phyloP scores from a whole-genome alignment of 2,888 invertebrate genomes.

The Callyntrura guangdongensis region DNA sequence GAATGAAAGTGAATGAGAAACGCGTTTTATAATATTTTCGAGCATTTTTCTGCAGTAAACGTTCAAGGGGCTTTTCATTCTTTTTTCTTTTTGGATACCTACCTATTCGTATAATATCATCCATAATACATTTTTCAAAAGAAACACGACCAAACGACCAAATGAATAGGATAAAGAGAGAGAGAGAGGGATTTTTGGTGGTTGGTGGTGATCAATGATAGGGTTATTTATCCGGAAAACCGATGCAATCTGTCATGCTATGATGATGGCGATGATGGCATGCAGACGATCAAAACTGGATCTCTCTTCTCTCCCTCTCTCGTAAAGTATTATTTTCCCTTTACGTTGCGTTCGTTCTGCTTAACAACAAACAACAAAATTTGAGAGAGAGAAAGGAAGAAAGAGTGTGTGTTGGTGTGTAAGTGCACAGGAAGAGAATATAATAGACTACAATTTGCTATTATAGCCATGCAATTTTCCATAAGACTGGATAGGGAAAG shows the following conservation, averaged over 20 bases:
- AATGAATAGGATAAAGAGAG: conserved; percentile 61
- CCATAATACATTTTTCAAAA: conserved; percentile 4
- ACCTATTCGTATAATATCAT: too few species aligned
- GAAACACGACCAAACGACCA: conserved; percentile 32
- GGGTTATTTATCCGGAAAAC: conserved; percentile 74
- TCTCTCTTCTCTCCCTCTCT: not conserved
- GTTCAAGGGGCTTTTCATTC: conserved; percentile 28
- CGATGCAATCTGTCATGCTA: conserved; percentile 80
- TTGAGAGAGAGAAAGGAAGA: not conserved
- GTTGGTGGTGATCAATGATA: conserved; percentile 69
- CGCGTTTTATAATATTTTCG: not conserved
- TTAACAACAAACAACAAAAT: conserved; percentile 4
- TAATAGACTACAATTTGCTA: not conserved
- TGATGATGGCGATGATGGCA: conserved; percentile 72
- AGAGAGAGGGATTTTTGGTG: conserved; percentile 8
- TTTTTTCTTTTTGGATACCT: not conserved
- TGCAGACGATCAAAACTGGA: conserved; percentile 64
- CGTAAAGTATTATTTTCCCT: conserved; percentile 15
- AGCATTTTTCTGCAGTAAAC: conserved; percentile 22
- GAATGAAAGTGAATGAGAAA: conserved; percentile 18
- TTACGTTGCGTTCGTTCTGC: conserved; percentile 6
- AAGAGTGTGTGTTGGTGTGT: not conserved
- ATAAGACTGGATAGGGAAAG: conserved; percentile 35
- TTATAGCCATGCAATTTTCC: conserved; percentile 63
- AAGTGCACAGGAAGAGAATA: conserved; percentile 41